Evolutionary conservation across 2,888 invertebrate species (phyloP).

Genomic region (Acrocyrtus sp.): DNA sequence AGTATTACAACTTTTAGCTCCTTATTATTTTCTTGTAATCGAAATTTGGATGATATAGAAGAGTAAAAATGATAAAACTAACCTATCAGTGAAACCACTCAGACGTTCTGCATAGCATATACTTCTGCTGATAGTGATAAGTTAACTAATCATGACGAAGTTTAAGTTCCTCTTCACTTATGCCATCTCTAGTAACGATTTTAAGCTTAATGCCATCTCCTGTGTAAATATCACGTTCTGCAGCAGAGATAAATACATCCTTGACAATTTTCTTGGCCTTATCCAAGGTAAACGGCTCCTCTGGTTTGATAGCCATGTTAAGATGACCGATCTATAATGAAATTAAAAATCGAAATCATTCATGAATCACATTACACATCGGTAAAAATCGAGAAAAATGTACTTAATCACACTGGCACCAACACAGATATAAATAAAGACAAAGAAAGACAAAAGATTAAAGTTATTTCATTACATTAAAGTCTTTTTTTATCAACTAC

Average conservation of each 20-base stretch:
- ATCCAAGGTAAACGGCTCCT: constrained; percentile 77
- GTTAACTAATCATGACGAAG: constrained; percentile 85
- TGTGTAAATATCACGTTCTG: constrained; percentile 97
- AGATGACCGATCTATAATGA: constrained; percentile 79
- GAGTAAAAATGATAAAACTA: too few species aligned
- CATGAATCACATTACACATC: neutral
- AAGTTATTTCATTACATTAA: too few species aligned
- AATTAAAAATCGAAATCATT: neutral
- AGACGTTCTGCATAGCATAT: too few species aligned
- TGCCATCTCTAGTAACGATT: constrained; percentile 88
- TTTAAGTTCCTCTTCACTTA: constrained; percentile 77
- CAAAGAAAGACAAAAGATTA: neutral
- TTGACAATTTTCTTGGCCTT: constrained; percentile 87
- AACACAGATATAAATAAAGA: constrained; percentile 14
- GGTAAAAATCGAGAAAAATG: too few species aligned
- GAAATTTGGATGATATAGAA: too few species aligned
- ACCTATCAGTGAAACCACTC: too few species aligned
- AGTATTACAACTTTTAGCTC: too few species aligned
- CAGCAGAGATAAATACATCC: constrained; percentile 97
- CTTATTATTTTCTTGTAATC: too few species aligned
- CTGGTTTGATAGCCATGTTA: constrained; percentile 76
- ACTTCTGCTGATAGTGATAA: too few species aligned
- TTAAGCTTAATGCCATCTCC: constrained; percentile 90
- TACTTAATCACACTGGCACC: too few species aligned
- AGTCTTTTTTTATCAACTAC: too few species aligned